Evolutionary conservation across 2,888 invertebrate species (phyloP), one percentile per base, ranked within the genome.

Genomic region (Tenthredo amoena): DNA sequence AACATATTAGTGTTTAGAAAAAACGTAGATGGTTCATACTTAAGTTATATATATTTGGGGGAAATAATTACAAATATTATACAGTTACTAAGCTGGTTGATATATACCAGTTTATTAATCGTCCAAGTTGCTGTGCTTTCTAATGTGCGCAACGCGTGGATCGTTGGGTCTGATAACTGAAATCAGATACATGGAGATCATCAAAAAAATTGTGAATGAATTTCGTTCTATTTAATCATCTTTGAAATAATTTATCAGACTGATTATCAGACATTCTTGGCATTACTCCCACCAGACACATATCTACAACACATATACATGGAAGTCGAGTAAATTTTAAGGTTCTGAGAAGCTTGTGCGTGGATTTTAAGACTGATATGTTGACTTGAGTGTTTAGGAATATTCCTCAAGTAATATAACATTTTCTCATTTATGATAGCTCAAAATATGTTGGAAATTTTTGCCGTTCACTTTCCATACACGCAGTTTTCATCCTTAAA

Each of bases 151-250:
- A 6, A 87, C 86, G 79, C 50, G 47, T 9, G 91, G 91, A 87
- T 91, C 89, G 1, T 88, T 88, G 0, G 91, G 89, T 86, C 91
- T 88, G 40, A 85, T 77, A 85, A 91, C 91, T 91, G 86, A 83
- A 89, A 87, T 72, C 55, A 82, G 37, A 86, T 31, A 31, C 47
- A 47, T 5, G 26, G 26, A 26, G 12, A 26, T 76, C 4, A 47
- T 21, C 1, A 10, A 31, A 4, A 47, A 15, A 10, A 47, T 47
- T n/a, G 9, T 37, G 40, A 40, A 21, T 5, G 7, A 72, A 37
- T 72, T 7, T 21, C 10, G 6, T n/a, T n/a, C n/a, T 7, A 34
- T 4, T 71, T 2, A 71, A 71, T 62, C 6, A 62, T 62, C 21
- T 40, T 71, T 5, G 7, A n/a, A 72, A 37, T 62, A 26, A 21